Evolutionary conservation across 2,888 invertebrate genomes (phyloP).

Genomic region (Drosophila neotestacea): DNA sequence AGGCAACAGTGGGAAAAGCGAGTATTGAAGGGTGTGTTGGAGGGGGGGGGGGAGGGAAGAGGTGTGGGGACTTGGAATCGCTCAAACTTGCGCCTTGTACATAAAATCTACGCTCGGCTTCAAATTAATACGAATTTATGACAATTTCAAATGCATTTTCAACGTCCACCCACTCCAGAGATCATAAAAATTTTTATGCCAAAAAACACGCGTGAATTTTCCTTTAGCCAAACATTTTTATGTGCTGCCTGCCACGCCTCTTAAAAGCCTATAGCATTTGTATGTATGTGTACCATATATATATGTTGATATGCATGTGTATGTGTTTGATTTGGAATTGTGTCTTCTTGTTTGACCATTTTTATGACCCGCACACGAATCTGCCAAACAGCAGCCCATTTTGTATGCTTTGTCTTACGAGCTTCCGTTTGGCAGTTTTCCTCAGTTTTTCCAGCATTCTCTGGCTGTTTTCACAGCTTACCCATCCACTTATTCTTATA

Average conservation of each 20-base stretch:
- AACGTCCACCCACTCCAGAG: slow-evolving; percentile 29
- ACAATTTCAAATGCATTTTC: slow-evolving; percentile 70
- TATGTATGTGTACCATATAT: not conserved
- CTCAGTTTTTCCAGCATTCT: not conserved
- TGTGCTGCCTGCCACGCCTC: slow-evolving; percentile 59
- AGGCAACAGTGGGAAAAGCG: slow-evolving; percentile 2
- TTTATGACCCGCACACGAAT: slow-evolving; percentile 65
- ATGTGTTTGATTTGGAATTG: slow-evolving; percentile 58
- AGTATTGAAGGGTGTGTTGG: not conserved
- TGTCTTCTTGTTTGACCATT: slow-evolving; percentile 58
- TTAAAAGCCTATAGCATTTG: slow-evolving; percentile 12
- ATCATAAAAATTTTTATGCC: slow-evolving; percentile 62
- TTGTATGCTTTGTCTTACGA: slow-evolving; percentile 62
- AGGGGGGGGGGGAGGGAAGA: not conserved
- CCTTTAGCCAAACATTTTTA: slow-evolving; percentile 51
- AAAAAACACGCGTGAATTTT: slow-evolving; percentile 52
- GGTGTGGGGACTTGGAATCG: not conserved
- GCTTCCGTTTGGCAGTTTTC: slow-evolving; percentile 12
- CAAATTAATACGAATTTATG: slow-evolving; percentile 73
- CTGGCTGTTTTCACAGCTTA: not conserved
- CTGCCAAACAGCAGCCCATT: slow-evolving; percentile 38
- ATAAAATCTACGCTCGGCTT: slow-evolving; percentile 63
- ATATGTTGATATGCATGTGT: slow-evolving; percentile 1
- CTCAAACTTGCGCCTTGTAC: slow-evolving; percentile 37
- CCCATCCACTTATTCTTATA: slow-evolving; percentile 47